These are phyloP conservation scores for Apantesis nais DNA, from an alignment of 2,888 invertebrate species.

Conservation along the genomic window DNA sequence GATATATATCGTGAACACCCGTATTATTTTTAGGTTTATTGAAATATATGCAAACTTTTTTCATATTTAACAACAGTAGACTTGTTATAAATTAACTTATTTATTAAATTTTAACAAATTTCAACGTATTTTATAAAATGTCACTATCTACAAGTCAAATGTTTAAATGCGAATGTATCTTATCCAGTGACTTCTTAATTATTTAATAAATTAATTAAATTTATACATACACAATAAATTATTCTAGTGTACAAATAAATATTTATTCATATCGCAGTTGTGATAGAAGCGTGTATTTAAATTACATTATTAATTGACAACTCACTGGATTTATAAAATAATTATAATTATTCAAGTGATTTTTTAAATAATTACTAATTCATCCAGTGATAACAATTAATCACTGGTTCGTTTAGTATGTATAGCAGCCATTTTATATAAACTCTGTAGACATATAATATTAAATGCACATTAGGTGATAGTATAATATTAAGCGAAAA, in stretches of 20 bases:
- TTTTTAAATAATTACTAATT: not conserved
- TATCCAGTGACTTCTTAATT: not conserved
- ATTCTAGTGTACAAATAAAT: not conserved
- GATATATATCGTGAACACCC: too few species aligned
- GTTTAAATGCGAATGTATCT: not conserved
- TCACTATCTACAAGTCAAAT: not conserved
- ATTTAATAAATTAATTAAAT: slow-evolving; percentile 1
- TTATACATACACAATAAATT: not conserved
- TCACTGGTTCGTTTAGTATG: not conserved
- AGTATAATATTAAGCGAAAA: not conserved
- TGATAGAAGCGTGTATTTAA: not conserved
- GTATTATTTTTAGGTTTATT: too few species aligned
- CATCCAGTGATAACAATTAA: not conserved
- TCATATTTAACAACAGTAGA: not conserved
- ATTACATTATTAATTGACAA: not conserved
- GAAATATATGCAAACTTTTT: not conserved
- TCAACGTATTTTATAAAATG: not conserved
- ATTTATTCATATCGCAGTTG: not conserved
- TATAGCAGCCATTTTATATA: slow-evolving; percentile 1
- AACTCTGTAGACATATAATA: not conserved
- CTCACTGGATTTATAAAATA: not conserved
- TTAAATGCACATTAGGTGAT: not conserved
- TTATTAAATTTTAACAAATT: not conserved
- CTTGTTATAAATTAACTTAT: not conserved
- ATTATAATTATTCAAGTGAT: slow-evolving; percentile 2